phyloP scores from a whole-genome alignment of 2,888 invertebrate species.

The Achlya flavicornis region DNA sequence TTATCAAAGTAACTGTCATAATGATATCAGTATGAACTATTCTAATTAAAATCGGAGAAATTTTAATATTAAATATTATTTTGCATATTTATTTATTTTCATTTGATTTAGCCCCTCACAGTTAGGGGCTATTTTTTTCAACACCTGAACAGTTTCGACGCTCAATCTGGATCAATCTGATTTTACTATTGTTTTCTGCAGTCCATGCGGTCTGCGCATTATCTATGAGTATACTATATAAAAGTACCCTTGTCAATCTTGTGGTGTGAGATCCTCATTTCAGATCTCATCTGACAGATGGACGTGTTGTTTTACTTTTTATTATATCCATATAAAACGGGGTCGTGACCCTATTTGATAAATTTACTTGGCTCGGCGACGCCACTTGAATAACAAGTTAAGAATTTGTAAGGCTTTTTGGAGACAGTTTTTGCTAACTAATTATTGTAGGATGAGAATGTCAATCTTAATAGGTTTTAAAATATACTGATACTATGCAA shows the following conservation, averaged over 20 bases:
- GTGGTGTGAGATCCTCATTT: constrained; percentile 56
- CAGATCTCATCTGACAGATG: constrained; percentile 73
- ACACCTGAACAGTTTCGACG: too few relatives aligned
- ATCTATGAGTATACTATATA: neutral
- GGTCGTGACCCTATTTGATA: constrained; percentile 69
- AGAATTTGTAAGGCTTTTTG: constrained; percentile 40
- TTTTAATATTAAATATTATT: too few relatives aligned
- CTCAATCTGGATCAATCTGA: too few relatives aligned
- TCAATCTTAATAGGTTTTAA: neutral
- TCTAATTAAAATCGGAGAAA: too few relatives aligned
- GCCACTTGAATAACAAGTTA: constrained; percentile 59
- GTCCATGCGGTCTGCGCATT: neutral
- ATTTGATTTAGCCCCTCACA: too few relatives aligned
- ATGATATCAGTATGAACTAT: too few relatives aligned
- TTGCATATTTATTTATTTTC: too few relatives aligned
- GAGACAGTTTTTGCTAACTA: constrained; percentile 34
- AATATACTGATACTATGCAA: neutral
- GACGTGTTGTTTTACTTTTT: constrained; percentile 76
- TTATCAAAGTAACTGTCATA: too few relatives aligned
- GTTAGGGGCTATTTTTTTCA: too few relatives aligned
- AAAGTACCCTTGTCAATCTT: constrained; percentile 27
- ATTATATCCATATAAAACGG: constrained; percentile 68
- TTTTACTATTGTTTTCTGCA: neutral
- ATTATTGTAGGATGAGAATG: constrained; percentile 26
- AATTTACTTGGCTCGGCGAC: constrained; percentile 46